phyloP scores from a whole-genome alignment of 2,113 vertebrate species.

The Ageneiosus marmoratus region DNA sequence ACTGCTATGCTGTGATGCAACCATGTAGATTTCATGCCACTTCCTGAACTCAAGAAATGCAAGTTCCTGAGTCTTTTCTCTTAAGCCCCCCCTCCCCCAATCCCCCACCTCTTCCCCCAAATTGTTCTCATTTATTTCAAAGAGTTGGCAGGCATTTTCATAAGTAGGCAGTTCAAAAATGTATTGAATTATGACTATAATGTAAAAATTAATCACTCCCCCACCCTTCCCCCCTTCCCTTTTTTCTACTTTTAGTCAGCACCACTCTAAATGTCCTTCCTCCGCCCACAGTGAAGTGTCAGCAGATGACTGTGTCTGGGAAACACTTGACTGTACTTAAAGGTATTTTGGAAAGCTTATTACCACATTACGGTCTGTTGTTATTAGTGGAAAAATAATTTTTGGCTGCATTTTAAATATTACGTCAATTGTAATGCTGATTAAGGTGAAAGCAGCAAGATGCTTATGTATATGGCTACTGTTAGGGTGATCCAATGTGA shows the following conservation, averaged over 20 bases:
- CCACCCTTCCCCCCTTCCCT: slow-evolving; percentile 8
- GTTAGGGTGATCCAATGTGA: not conserved
- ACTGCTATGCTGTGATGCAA: not conserved
- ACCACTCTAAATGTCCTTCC: slow-evolving; percentile 83
- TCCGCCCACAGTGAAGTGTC: slow-evolving; percentile 81
- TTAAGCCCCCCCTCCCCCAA: too few species aligned
- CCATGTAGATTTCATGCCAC: not conserved
- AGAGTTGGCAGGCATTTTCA: not conserved
- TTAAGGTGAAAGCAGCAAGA: not conserved
- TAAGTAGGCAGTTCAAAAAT: too few species aligned
- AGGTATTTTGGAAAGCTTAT: slow-evolving; percentile 65
- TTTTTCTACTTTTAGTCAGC: slow-evolving; percentile 79
- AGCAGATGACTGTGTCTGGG: slow-evolving; percentile 83
- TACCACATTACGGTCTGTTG: not conserved
- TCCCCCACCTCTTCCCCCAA: too few species aligned
- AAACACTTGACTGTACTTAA: slow-evolving; percentile 84
- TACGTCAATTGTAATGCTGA: not conserved
- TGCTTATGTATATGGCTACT: too few species aligned
- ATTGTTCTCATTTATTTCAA: too few species aligned
- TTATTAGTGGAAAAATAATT: not conserved
- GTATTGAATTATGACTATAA: not conserved
- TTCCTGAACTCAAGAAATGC: not conserved
- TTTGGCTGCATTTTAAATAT: not conserved
- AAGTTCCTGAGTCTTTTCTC: not conserved
- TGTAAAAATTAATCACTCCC: not conserved